A percentile compares a stretch with the other conserved stretches of the same genome.
phyloP scores from a whole-genome alignment of 2,797 vertebrate species.

The Phyllotis vaccarum region DNA sequence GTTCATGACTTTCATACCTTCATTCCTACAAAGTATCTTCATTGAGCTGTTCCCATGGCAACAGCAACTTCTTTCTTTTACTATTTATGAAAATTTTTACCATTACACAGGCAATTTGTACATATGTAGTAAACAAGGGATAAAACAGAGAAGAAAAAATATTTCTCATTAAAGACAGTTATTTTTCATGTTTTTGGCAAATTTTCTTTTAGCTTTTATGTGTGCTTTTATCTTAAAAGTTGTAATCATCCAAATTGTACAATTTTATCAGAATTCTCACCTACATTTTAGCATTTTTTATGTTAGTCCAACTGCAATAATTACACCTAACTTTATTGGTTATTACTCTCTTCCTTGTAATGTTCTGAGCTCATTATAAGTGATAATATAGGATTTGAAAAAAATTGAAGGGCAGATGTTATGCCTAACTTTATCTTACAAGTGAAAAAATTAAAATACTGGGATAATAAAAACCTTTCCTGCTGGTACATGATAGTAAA shows the following conservation, averaged over 20 bases:
- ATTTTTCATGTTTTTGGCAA: conserved; percentile 48
- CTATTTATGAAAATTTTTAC: background rate
- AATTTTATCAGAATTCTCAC: conserved; percentile 16
- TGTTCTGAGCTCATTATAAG: background rate
- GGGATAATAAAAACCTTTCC: background rate
- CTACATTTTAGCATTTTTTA: conserved; percentile 13
- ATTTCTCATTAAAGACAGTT: conserved; percentile 3
- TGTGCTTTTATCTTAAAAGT: conserved; percentile 43
- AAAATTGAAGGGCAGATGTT: background rate
- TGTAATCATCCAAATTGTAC: background rate
- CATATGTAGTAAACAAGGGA: background rate
- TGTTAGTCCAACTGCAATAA: background rate
- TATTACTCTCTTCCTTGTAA: background rate
- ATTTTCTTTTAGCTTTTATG: conserved; percentile 26
- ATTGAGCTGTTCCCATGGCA: background rate
- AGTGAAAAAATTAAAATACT: background rate
- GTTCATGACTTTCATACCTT: background rate
- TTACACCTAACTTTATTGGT: background rate
- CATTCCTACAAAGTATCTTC: background rate
- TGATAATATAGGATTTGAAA: background rate
- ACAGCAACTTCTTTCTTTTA: background rate
- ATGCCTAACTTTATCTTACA: background rate
- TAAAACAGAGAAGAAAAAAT: background rate
- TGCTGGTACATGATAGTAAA: background rate
- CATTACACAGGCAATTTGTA: background rate